A percentile compares a stretch with the other conserved stretches of the same genome.
Conservation (phyloP, 2,113 vertebrate species). For the Hippocampus zosterae region DNA sequence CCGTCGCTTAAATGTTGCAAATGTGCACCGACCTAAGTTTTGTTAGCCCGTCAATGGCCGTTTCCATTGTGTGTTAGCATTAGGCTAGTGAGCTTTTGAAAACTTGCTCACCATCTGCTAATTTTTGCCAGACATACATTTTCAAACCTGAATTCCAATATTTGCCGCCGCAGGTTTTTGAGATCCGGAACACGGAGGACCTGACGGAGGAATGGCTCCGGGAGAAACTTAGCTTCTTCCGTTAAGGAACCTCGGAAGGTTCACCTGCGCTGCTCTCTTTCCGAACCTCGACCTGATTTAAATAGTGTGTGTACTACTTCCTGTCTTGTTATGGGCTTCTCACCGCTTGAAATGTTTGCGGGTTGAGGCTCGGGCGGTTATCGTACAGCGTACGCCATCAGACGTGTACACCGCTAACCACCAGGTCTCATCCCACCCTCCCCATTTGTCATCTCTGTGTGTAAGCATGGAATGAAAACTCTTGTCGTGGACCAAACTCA, state of each 20-base stretch:
- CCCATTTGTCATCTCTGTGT: conserved; percentile 34
- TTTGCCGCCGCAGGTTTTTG: conserved; percentile 84
- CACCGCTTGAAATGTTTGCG: conserved; percentile 1
- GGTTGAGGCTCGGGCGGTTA: not conserved
- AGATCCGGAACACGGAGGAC: conserved; percentile 97
- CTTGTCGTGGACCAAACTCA: conserved; percentile 20
- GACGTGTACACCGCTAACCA: not conserved
- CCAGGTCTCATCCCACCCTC: not conserved
- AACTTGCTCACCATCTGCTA: too few species aligned
- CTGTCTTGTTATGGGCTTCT: conserved; percentile 14
- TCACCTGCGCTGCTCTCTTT: not conserved
- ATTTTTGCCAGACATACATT: not conserved
- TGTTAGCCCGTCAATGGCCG: too few species aligned
- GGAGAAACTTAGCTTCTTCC: conserved; percentile 93
- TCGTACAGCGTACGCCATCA: not conserved
- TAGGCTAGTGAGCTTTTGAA: too few species aligned
- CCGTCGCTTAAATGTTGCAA: too few species aligned
- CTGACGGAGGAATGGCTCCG: conserved; percentile 95
- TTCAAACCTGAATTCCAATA: not conserved
- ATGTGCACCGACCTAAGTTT: too few species aligned
- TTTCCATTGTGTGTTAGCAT: too few species aligned
- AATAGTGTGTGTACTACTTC: conserved; percentile 30
- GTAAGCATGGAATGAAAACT: conserved; percentile 44
- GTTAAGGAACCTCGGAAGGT: conserved; percentile 67
- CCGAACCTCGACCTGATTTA: conserved; percentile 39